phyloP scores from a whole-genome alignment of 2,113 vertebrate species.

The Leptobrachium leishanense region DNA sequence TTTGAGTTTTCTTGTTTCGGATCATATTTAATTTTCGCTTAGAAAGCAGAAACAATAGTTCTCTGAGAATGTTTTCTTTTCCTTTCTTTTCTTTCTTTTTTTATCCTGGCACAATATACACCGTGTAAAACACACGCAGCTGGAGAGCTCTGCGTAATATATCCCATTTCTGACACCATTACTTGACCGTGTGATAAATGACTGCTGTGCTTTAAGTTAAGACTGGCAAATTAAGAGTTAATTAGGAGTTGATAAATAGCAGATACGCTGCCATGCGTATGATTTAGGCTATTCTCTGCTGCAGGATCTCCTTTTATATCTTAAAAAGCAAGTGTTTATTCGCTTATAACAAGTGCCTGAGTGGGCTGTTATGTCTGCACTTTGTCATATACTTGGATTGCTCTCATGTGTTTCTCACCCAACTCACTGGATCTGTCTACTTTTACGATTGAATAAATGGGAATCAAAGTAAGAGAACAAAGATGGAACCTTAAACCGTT shows the following conservation, averaged over 20 bases:
- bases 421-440: slow-evolving; percentile 19
- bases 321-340: slow-evolving; percentile 80
- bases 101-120: slow-evolving; percentile 13
- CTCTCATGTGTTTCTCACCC: slow-evolving; percentile 61
- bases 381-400: slow-evolving; percentile 72
- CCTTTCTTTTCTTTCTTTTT: neutral
- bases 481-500: neutral
- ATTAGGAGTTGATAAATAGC: slow-evolving; percentile 81
- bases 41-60: slow-evolving; percentile 27
- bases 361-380: slow-evolving; percentile 72
- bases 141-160: slow-evolving; percentile 28
- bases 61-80: neutral
- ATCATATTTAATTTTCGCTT: slow-evolving; percentile 1
- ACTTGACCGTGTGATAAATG: slow-evolving; percentile 73
- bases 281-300: slow-evolving; percentile 54
- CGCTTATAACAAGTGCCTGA: slow-evolving; percentile 80
- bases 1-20: neutral
- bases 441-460: slow-evolving; percentile 1
- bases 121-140: slow-evolving; percentile 21
- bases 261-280: slow-evolving; percentile 59
- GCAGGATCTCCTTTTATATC: slow-evolving; percentile 61
- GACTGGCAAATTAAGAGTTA: slow-evolving; percentile 79
- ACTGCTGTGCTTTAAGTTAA: slow-evolving; percentile 73
- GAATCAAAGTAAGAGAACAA: slow-evolving; percentile 15
- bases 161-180: slow-evolving; percentile 54